Evolutionary conservation across 1,140 invertebrate species (phyloP), one percentile per base, ranked within the genome.

Genomic region (Lasioglossum albipes): DNA sequence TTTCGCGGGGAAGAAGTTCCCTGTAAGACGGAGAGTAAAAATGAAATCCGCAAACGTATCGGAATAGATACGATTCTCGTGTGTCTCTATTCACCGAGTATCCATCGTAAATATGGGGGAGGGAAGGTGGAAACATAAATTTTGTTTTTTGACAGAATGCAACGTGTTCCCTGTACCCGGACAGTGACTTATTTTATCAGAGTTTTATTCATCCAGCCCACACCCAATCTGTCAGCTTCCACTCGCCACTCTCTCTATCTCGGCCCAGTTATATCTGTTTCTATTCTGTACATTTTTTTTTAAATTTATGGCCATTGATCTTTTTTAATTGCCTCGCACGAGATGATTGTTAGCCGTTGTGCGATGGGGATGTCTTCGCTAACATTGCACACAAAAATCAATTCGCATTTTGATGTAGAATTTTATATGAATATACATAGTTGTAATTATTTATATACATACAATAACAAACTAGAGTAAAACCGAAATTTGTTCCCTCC

Each of bases 151-250:
- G 66, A 49, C 42, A 68, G 66, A 49, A 68, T 68, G 41, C 66
- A 68, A 9, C 20, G 45, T 9, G n/a, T 42, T 49, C 18, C 41
- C 20, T 7, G 20, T 18, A 22, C 16, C 16, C 66, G 41, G 22
- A 18, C 42, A n/a, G 66, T 49, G 66, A 68, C 66, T 68, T 68
- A 68, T 49, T 68, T 68, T 68, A 68, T 68, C 41, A 68, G 41
- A 22, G 41, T 49, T 68, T 41, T 68, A 71, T 71, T 71, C 54
- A 54, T 71, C 69, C 54, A 54, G 45, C 36, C 68, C 69, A 18
- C 31, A 52, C 16, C 54, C 54, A 20, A 31, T 36, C 49, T 71
- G 52, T n/a, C 66, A 42, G 20, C 13, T 68, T 20, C 41, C 49
- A 22, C 20, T 18, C 57, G 41, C 5, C 27, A 5, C 31, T 36